A percentile compares a stretch with the other conserved stretches of the same genome.
Evolutionary conservation across 2,113 vertebrate species (phyloP).

Genomic region (Urocitellus parryii): DNA sequence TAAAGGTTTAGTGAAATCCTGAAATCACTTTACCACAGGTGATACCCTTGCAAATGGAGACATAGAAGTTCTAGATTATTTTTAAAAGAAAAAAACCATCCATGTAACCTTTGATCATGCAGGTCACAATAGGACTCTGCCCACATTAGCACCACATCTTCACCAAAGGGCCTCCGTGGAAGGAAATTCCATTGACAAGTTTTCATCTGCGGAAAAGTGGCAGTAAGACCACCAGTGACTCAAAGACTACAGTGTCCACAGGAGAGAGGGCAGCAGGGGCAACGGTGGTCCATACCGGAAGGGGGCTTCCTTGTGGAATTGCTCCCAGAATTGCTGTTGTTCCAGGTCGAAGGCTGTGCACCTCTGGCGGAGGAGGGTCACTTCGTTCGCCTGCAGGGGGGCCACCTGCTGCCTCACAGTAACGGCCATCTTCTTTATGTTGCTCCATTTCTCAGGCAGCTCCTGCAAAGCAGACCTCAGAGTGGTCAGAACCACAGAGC

Average conservation of each 20-base stretch:
- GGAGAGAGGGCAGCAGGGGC: not conserved
- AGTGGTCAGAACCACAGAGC: not conserved
- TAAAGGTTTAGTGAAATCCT: not conserved
- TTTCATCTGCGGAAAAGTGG: not conserved
- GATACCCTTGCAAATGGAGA: not conserved
- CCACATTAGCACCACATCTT: not conserved
- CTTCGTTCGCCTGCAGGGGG: slow-evolving; percentile 93
- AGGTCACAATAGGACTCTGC: not conserved
- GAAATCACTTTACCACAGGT: not conserved
- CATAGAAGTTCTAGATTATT: not conserved
- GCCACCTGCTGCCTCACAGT: slow-evolving; percentile 93
- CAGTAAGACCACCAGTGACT: not conserved
- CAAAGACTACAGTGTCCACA: accelerated
- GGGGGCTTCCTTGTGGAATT: slow-evolving; percentile 89
- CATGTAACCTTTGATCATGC: not conserved
- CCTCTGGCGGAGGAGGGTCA: slow-evolving; percentile 88
- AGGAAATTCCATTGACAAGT: not conserved
- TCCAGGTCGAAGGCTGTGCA: slow-evolving; percentile 90
- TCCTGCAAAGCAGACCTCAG: slow-evolving; percentile 85
- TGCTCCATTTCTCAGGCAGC: slow-evolving; percentile 95
- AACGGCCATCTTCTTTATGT: slow-evolving; percentile 90
- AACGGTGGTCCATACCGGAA: slow-evolving; percentile 89
- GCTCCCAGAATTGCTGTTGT: slow-evolving; percentile 91
- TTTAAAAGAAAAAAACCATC: not conserved
- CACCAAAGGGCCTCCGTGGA: accelerated